Conservation (phyloP, 1,140 invertebrate species). For the Conus ventricosus region DNA sequence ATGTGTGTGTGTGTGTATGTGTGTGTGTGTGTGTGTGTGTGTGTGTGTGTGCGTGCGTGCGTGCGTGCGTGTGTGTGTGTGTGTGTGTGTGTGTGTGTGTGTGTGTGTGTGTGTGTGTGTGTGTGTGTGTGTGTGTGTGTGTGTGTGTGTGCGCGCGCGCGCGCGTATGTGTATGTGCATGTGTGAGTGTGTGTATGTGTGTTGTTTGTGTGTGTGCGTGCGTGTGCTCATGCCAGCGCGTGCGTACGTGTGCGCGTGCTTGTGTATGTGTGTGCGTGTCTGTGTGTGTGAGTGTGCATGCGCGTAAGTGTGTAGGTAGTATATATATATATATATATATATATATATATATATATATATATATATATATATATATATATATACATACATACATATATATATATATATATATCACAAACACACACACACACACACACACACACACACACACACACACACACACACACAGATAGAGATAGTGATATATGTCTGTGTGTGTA, state of each 20-base stretch:
- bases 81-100: slow-evolving; percentile 7
- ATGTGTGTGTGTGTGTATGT: slow-evolving; percentile 20
- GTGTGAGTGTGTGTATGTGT: no score
- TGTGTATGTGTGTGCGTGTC: not conserved
- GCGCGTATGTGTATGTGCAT: slow-evolving; percentile 6
- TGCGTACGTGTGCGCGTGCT: not conserved
- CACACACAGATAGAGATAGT: no score
- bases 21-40: slow-evolving; percentile 27
- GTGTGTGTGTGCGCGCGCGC: slow-evolving; percentile 15
- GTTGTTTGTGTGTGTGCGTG: not conserved
- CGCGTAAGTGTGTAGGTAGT: not conserved
- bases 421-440: no score
- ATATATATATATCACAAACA: no score
- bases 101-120: not conserved
- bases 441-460: no score
- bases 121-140: slow-evolving; percentile 7
- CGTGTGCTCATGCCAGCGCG: not conserved
- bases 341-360: not conserved
- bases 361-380: not conserved
- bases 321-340: not conserved
- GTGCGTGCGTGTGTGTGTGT: not conserved
- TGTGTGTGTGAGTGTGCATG: not conserved
- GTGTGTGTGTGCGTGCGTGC: slow-evolving; percentile 14
- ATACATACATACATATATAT: not conserved
- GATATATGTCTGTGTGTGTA: no score